phyloP scores from a whole-genome alignment of 2,113 vertebrate species.

The Bufo bufo region DNA sequence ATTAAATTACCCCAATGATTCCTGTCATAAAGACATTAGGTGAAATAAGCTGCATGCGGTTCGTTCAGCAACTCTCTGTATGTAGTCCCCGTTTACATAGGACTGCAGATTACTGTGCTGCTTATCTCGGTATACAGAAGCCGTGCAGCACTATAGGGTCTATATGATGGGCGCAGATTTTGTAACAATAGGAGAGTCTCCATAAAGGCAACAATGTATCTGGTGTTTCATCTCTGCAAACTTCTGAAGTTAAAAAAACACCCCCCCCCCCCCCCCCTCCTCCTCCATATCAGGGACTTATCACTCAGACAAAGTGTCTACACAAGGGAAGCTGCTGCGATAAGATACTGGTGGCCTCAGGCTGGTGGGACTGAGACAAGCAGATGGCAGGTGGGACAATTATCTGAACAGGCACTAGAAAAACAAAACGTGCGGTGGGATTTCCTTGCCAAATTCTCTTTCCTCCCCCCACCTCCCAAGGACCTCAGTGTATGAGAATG shows the following conservation, averaged over 20 bases:
- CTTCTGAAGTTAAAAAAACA: background rate
- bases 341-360: conserved; percentile 19
- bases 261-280: too few species aligned
- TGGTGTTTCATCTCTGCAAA: background rate
- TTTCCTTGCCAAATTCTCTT: conserved; percentile 14
- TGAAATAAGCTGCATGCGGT: too few species aligned
- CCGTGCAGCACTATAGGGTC: too few species aligned
- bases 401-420: conserved; percentile 1
- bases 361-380: conserved; percentile 32
- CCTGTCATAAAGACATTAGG: too few species aligned
- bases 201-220: background rate
- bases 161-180: too few species aligned
- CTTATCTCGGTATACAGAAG: too few species aligned
- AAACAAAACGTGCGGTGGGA: conserved; percentile 18
- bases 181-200: background rate
- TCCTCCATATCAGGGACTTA: background rate
- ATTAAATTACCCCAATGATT: too few species aligned
- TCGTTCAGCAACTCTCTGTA: background rate
- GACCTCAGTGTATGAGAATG: background rate
- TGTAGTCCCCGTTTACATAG: background rate
- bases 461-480: background rate
- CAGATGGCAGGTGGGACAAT: conserved; percentile 46
- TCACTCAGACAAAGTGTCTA: conserved; percentile 13
- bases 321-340: conserved; percentile 12
- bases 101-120: too few species aligned